These are phyloP conservation scores for Gymnothorax reevesii DNA, from an alignment of 2,797 vertebrate species.

Conservation along the genomic window DNA sequence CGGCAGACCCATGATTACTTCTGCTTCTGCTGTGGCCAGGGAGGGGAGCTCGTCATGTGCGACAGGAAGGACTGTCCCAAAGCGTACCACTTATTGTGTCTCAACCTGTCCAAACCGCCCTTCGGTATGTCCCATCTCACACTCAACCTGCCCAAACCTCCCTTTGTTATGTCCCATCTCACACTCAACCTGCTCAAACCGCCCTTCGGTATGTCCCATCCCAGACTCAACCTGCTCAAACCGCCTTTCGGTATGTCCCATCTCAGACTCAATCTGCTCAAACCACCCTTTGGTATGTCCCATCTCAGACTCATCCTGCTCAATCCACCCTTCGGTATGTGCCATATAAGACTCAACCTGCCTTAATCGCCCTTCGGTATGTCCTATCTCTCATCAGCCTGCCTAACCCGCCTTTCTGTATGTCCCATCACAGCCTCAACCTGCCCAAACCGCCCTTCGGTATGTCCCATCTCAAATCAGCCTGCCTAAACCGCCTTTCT, in stretches of 20 bases:
- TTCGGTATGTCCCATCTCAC: conserved; percentile 74
- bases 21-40: conserved; percentile 93
- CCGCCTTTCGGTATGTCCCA: neutral
- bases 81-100: conserved; percentile 97
- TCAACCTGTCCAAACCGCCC: conserved; percentile 95
- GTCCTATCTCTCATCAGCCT: too few relatives aligned
- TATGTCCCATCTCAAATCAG: neutral
- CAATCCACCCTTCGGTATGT: neutral
- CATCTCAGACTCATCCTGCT: neutral
- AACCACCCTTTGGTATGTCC: neutral
- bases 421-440: too few relatives aligned
- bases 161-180: neutral
- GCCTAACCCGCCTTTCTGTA: too few relatives aligned
- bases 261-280: neutral
- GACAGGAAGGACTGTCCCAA: conserved; percentile 97
- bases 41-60: conserved; percentile 96
- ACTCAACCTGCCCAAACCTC: neutral
- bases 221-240: neutral
- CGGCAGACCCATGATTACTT: conserved; percentile 91
- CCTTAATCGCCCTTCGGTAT: too few relatives aligned
- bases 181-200: neutral
- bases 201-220: neutral
- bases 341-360: too few relatives aligned
- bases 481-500: too few relatives aligned
- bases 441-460: too few relatives aligned